phyloP scores from a whole-genome alignment of 1,140 invertebrate species.

The Megalonaias nervosa region DNA sequence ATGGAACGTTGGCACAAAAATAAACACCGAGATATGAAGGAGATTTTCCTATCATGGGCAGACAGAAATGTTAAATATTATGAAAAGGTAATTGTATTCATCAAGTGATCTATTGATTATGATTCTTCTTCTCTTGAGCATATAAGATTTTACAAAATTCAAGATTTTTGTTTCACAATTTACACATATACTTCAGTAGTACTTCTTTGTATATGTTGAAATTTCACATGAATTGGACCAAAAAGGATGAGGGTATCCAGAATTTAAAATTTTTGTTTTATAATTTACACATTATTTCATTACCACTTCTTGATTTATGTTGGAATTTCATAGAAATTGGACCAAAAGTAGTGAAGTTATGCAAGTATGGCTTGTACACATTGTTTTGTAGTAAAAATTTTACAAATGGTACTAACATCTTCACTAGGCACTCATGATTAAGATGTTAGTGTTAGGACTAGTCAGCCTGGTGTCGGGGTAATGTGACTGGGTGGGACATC shows the following conservation, averaged over 20 bases:
- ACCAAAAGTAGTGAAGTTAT: neutral
- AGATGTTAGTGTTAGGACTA: no score
- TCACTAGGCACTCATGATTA: no score
- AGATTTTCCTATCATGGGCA: slow-evolving; percentile 78
- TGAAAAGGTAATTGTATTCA: slow-evolving; percentile 72
- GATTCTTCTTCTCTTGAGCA: neutral
- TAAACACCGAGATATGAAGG: slow-evolving; percentile 80
- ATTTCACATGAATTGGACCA: slow-evolving; percentile 1
- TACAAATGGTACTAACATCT: no score
- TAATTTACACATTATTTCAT: neutral
- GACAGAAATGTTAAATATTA: slow-evolving; percentile 81
- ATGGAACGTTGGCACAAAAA: slow-evolving; percentile 81
- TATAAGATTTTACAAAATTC: neutral
- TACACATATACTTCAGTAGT: neutral
- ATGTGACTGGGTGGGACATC: no score
- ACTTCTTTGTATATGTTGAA: neutral
- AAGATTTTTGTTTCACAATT: neutral
- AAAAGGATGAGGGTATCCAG: neutral
- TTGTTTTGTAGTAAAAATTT: neutral
- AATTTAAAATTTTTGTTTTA: neutral
- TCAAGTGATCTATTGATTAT: neutral
- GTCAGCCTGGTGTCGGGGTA: no score
- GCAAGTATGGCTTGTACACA: neutral
- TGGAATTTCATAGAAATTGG: neutral
- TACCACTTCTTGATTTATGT: neutral